phyloP scores from a whole-genome alignment of 2,113 vertebrate species.

The Theropithecus gelada region DNA sequence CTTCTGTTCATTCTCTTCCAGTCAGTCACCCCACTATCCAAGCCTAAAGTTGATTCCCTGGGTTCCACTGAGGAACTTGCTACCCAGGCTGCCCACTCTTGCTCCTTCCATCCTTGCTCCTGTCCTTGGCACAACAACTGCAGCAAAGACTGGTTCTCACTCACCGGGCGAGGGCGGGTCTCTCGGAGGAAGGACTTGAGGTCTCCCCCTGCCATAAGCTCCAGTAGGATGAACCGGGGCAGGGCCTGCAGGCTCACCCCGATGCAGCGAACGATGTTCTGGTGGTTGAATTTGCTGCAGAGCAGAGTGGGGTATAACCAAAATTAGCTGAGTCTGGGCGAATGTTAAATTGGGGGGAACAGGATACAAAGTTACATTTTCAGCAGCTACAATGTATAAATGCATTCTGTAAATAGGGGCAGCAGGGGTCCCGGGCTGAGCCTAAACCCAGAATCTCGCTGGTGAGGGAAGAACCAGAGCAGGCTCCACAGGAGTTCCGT shows the following conservation, averaged over 20 bases:
- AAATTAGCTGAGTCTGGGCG: not conserved
- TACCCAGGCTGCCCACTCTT: not conserved
- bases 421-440: not conserved
- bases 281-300: constrained; percentile 98
- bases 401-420: accelerated
- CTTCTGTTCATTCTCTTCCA: not conserved
- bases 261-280: constrained; percentile 97
- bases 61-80: accelerated
- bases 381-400: not conserved
- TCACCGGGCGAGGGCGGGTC: constrained; percentile 95
- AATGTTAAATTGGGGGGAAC: not conserved
- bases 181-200: constrained; percentile 97
- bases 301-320: not conserved
- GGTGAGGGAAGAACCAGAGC: not conserved
- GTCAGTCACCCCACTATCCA: no score
- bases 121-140: no score
- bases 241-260: constrained; percentile 97
- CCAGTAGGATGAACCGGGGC: constrained; percentile 96
- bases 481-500: not conserved
- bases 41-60: not conserved
- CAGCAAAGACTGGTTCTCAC: constrained; percentile 40
- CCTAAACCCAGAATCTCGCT: not conserved
- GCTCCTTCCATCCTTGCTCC: accelerated
- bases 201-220: constrained; percentile 98
- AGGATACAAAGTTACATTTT: not conserved